These are phyloP conservation scores for Noctua fimbriata DNA, from an alignment of 2,888 invertebrate genomes.

Conservation along the genomic window DNA sequence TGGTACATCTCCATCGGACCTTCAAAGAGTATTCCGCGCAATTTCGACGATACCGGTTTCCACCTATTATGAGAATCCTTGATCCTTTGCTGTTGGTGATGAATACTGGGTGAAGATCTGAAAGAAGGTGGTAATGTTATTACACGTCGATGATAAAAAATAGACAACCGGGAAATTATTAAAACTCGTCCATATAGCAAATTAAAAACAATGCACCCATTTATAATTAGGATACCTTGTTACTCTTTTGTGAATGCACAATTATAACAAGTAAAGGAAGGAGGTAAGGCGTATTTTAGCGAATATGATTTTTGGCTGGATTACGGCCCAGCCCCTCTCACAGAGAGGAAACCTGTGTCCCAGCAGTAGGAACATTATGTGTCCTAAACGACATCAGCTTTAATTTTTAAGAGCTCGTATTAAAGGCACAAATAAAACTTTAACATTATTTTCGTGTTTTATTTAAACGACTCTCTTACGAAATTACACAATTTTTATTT, in stretches of 20 bases:
- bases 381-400: background rate
- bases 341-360: background rate
- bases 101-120: constrained; percentile 59
- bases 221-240: background rate
- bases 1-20: constrained; percentile 74
- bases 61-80: constrained; percentile 65
- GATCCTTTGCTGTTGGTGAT: constrained; percentile 66
- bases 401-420: background rate
- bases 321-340: background rate
- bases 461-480: too few species aligned
- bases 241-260: too few species aligned
- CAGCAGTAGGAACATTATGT: background rate
- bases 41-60: constrained; percentile 67
- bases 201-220: too few species aligned
- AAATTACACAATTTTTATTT: too few species aligned
- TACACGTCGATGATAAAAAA: background rate
- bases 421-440: constrained; percentile 14
- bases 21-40: constrained; percentile 56
- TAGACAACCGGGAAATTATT: background rate
- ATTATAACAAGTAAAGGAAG: too few species aligned
- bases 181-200: too few species aligned
- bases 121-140: constrained; percentile 20
- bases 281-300: too few species aligned
- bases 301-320: background rate
- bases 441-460: constrained; percentile 3